These are phyloP conservation scores for Notarius quadriscutis DNA, from an alignment of 2,113 vertebrate genomes.

Conservation along the genomic window DNA sequence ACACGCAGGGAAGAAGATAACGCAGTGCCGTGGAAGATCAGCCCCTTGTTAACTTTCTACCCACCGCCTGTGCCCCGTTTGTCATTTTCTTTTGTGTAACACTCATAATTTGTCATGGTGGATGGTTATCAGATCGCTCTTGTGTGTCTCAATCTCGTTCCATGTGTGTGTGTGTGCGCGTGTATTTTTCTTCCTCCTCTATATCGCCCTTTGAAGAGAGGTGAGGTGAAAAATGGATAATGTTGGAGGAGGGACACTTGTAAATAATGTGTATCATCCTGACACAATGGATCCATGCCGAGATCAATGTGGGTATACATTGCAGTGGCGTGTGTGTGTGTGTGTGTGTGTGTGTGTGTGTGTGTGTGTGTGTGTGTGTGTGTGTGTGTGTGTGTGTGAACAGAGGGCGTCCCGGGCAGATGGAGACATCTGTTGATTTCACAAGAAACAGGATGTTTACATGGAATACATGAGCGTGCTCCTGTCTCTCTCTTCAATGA, in stretches of 20 bases:
- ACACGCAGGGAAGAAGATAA: conserved; percentile 88
- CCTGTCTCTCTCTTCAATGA: neutral
- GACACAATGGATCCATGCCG: conserved; percentile 53
- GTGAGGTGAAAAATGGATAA: conserved; percentile 51
- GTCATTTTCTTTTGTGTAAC: conserved; percentile 83
- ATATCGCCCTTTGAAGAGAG: conserved; percentile 50
- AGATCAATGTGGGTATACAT: conserved; percentile 54
- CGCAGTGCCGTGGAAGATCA: conserved; percentile 71
- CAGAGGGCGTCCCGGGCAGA: conserved; percentile 26
- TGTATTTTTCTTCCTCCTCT: conserved; percentile 36
- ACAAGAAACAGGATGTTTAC: conserved; percentile 58
- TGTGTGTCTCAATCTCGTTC: conserved; percentile 34
- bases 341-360: conserved; percentile 21
- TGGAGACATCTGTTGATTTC: conserved; percentile 62
- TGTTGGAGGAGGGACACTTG: conserved; percentile 48
- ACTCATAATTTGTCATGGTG: conserved; percentile 71
- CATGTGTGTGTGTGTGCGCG: neutral
- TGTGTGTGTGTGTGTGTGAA: conserved; percentile 23
- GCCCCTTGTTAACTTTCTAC: conserved; percentile 84
- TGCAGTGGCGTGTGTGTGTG: conserved; percentile 35
- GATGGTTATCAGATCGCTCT: conserved; percentile 64
- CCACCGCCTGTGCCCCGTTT: conserved; percentile 68
- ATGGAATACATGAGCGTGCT: conserved; percentile 23
- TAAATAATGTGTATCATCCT: conserved; percentile 60
- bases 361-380: conserved; percentile 33